Evolutionary conservation across 2,113 vertebrate species (phyloP), one percentile per base, ranked within the genome.

Genomic region (Globicephala melas): DNA sequence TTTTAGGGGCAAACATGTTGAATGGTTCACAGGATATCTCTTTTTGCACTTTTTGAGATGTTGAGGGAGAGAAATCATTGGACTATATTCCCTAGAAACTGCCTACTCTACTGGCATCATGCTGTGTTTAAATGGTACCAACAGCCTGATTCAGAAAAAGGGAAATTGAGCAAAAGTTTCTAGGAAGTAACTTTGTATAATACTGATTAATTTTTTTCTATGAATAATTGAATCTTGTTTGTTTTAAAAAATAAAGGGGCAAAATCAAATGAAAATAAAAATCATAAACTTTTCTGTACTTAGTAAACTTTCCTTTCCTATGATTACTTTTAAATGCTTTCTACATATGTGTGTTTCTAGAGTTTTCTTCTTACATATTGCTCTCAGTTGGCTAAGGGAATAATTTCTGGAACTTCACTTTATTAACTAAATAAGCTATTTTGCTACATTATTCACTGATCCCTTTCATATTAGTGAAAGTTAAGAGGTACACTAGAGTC

Each of bases 231-330:
- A 95, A 73, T 74, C 36, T 91, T 80, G 47, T 95, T 90, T 70
- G 38, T 60, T 71, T 53, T n/a, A 68, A 83, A 53, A 97, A 94
- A 38, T 44, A 86, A 84, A 89, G 10, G 44, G 28, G 26, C 4
- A 84, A 97, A 90, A 93, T 44, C 41, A 90, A 94, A 89, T 60
- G 6, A 90, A 96, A 96, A 70, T 71, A 94, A 70, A 93, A 91
- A 60, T 60, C 14, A 94, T 18, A 17, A 60, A 68, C 8, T 86
- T 38, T 70, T 63, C 36, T 10, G 73, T 47, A 58, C 55, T 67
- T 83, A 60, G 36, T 68, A 76, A 92, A 25, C 36, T 89, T 87
- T 86, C 4, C 36, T 8, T 89, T 87, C 9, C 83, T 70, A 73
- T 15, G 23, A 47, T 63, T 83, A 83, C 38, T 87, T 89, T 87